phyloP scores from a whole-genome alignment of 2,113 vertebrate genomes.

The Phyllopteryx taeniolatus region DNA sequence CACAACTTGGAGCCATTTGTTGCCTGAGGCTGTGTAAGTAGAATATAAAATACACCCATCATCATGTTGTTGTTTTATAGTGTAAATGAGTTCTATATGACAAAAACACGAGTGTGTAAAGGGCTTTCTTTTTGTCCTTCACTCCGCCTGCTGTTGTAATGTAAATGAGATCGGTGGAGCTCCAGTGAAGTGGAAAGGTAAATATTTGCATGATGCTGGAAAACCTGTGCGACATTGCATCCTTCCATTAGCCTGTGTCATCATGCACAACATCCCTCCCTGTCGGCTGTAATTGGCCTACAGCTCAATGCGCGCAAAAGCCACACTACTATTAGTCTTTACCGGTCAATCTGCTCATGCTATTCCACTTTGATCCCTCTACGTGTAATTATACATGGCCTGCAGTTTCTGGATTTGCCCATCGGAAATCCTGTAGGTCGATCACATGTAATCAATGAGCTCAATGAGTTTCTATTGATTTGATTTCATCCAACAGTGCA shows the following conservation, averaged over 20 bases:
- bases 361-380: constrained; percentile 6
- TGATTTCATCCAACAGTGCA: constrained; percentile 22
- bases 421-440: constrained; percentile 30
- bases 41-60: constrained; percentile 6
- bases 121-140: constrained; percentile 40
- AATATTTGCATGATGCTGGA: constrained; percentile 64
- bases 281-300: constrained; percentile 46
- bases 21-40: constrained; percentile 35
- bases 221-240: constrained; percentile 33
- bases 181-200: constrained; percentile 70
- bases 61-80: not conserved
- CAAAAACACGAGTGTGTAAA: not conserved
- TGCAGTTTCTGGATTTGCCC: constrained; percentile 5
- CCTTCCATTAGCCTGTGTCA: constrained; percentile 64
- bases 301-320: constrained; percentile 14
- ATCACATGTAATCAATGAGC: constrained; percentile 40
- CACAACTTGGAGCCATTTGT: constrained; percentile 45
- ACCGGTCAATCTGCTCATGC: constrained; percentile 19
- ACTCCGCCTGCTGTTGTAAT: constrained; percentile 47
- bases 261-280: constrained; percentile 41
- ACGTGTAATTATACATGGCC: not conserved
- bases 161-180: constrained; percentile 66
- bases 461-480: constrained; percentile 34
- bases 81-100: not conserved
- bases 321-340: constrained; percentile 7